Percentiles rank a stretch among this genome's conserved stretches.
phyloP scores from a whole-genome alignment of 2,113 vertebrate species.

The Xiphorhynchus elegans region DNA sequence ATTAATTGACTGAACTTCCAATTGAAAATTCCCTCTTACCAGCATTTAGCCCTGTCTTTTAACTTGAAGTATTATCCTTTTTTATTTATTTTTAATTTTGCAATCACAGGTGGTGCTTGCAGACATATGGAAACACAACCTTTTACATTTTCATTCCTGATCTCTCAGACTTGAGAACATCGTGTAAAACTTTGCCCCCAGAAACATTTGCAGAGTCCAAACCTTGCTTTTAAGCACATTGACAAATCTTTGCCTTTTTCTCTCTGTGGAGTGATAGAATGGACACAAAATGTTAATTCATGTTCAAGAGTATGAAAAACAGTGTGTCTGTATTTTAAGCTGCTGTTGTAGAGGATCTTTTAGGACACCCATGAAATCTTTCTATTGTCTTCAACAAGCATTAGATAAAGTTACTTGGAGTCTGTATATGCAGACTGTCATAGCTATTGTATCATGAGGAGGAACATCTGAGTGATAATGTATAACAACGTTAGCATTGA shows the following conservation, averaged over 20 bases:
- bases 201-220: background rate
- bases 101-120: background rate
- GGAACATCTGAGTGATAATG: background rate
- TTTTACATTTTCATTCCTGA: background rate
- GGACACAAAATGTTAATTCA: background rate
- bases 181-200: background rate
- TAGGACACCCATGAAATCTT: background rate
- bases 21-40: background rate
- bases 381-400: background rate
- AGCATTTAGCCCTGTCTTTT: background rate
- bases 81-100: background rate
- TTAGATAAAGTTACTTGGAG: background rate
- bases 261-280: background rate
- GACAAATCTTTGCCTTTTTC: background rate
- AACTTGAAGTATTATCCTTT: background rate
- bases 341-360: background rate
- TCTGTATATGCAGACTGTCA: background rate
- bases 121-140: background rate
- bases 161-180: background rate
- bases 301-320: background rate
- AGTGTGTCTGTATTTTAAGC: background rate
- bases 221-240: background rate
- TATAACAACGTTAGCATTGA: conserved; percentile 1
- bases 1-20: background rate
- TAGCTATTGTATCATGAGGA: background rate